Base-by-base conservation (phyloP, 2,113 vertebrate genomes). In the Alethe castanea region DNA sequence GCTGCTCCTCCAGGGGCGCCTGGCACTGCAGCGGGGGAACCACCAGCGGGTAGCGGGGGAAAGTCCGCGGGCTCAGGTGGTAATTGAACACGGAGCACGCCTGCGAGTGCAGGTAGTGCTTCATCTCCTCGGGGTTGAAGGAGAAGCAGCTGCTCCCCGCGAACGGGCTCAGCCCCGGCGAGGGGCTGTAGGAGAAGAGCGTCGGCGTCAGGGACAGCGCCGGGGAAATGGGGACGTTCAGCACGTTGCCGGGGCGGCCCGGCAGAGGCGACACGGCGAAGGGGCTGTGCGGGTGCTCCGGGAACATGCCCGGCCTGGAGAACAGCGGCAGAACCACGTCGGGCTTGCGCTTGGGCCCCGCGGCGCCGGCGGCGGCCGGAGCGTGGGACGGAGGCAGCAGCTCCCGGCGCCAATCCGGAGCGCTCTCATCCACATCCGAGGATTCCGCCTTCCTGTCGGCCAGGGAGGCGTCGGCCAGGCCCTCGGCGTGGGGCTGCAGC, bases 41-140 rank as follows among this genome's bases (percentile, higher is more conserved):
- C 96, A 98, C 62, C 17, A 98, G 97, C 6, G 98, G 98, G 23
- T 98, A 98, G 3, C 98, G 98, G 5, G 98, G 98, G 59, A 98
- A 98, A 70, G 98, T 98, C 97, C 98, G 81, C 3, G 98, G 98
- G 47, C 98, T 98, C 82, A 98, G 98, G 61, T 98, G 98, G 76
- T 98, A 98, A 76, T 98, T 98, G 92, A 98, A 98, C 11, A 98
- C 98, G 1, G 98, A 98, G 82, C 98, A 98, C 22, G 98, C 98
- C 38, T 98, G 98, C 0, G 98, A 98, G 15, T 98, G 98, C 86
- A 98, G 97, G 97, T 98, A 98, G 81, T 98, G 98, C 97, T 98
- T 98, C 98, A 98, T 98, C n/a, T 98, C 98, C 84, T 98, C 98
- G 2, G 98, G 98, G 65, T 97, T 98, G 66, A 98, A 98, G 59